Evolutionary conservation across 23 tunicate species (phyloP).

Genomic region (Halocynthia roretzi): DNA sequence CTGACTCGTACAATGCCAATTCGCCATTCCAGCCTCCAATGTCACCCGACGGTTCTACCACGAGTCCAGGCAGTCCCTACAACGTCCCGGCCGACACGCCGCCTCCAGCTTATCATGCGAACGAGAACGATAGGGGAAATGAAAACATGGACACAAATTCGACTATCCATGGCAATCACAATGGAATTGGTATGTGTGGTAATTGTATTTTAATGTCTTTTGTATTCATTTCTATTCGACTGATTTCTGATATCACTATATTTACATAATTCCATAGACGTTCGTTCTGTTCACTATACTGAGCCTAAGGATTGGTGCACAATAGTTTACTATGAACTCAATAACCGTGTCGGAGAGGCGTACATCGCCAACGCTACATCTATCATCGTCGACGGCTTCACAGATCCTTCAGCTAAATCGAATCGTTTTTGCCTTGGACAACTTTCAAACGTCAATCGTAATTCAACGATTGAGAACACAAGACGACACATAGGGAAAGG

Average conservation of each 20-base stretch:
- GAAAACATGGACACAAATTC: constrained; percentile 59
- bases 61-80: constrained; percentile 89
- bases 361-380: constrained; percentile 63
- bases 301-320: constrained; percentile 99
- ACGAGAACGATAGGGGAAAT: constrained; percentile 1
- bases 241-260: no score
- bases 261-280: constrained; percentile 19
- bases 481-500: constrained; percentile 95
- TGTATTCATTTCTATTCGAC: no score
- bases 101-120: constrained; percentile 86
- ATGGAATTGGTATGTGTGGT: constrained; percentile 1
- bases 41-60: constrained; percentile 75
- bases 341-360: constrained; percentile 96
- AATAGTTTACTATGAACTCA: constrained; percentile 92
- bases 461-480: constrained; percentile 96
- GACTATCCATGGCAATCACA: constrained; percentile 5
- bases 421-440: constrained; percentile 94
- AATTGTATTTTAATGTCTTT: neutral
- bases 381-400: constrained; percentile 95
- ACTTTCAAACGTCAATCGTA: constrained; percentile 92
- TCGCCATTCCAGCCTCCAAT: constrained; percentile 53
- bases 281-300: constrained; percentile 80
- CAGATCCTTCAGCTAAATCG: constrained; percentile 84
- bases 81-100: constrained; percentile 94
- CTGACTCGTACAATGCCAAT: constrained; percentile 20